These are phyloP conservation scores for Acanthosepion esculentum DNA, from an alignment of 2,888 invertebrate species.

Conservation along the genomic window DNA sequence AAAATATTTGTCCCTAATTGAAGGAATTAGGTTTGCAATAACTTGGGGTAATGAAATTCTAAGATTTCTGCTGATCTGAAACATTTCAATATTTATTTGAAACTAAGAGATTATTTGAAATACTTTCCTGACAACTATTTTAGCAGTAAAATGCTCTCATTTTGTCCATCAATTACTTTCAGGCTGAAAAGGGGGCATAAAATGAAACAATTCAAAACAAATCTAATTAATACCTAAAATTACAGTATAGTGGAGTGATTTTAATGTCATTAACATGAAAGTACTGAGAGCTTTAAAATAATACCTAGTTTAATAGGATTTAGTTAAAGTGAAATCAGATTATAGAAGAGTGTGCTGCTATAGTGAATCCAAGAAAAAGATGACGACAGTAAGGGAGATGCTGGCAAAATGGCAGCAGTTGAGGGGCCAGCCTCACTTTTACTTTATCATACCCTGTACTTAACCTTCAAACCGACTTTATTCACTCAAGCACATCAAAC, in stretches of 20 bases:
- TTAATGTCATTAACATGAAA: constrained; percentile 17
- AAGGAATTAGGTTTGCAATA: too few relatives aligned
- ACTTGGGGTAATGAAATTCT: not conserved
- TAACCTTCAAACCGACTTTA: constrained; percentile 8
- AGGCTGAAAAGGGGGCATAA: not conserved
- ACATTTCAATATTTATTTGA: not conserved
- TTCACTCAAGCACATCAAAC: constrained; percentile 4
- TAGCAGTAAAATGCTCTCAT: too few relatives aligned
- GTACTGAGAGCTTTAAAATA: constrained; percentile 8
- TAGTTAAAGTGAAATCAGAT: constrained; percentile 33
- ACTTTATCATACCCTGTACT: not conserved
- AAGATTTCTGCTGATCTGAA: not conserved
- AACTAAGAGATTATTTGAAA: too few relatives aligned
- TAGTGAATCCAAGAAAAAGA: constrained; percentile 33
- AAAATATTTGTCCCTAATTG: too few relatives aligned
- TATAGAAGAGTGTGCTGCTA: constrained; percentile 11
- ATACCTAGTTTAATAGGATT: constrained; percentile 33
- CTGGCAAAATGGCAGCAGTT: not conserved
- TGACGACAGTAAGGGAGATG: not conserved
- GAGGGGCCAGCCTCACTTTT: not conserved
- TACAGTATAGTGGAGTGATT: constrained; percentile 2
- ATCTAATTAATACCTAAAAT: constrained; percentile 18
- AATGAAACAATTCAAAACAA: not conserved
- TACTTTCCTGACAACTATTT: too few relatives aligned
- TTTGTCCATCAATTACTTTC: not conserved